Percentiles rank a stretch among this genome's conserved stretches.
phyloP scores from a whole-genome alignment of 2,888 invertebrate species.

The Cyrtodaria siliqua region DNA sequence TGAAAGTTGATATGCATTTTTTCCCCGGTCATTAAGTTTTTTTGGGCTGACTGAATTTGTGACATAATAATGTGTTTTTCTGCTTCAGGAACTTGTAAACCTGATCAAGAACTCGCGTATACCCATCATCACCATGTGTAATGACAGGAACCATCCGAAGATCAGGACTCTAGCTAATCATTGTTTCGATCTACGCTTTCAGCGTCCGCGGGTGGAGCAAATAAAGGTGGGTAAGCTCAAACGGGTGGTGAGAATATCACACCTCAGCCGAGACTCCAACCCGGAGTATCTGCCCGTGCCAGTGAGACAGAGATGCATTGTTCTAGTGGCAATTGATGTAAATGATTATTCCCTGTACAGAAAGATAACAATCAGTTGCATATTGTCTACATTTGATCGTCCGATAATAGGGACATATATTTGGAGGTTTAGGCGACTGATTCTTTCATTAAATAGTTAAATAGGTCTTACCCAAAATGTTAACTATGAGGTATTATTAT shows the following conservation, averaged over 20 bases:
- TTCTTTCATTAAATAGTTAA: not conserved
- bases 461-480: not conserved
- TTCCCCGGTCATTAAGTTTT: too few relatives aligned
- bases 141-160: slow-evolving; percentile 95
- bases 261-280: too few relatives aligned
- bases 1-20: too few relatives aligned
- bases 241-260: too few relatives aligned
- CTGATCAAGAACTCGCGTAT: slow-evolving; percentile 93
- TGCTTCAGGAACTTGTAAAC: slow-evolving; percentile 95
- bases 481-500: not conserved
- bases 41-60: too few relatives aligned
- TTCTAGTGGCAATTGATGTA: not conserved
- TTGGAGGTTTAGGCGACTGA: too few relatives aligned
- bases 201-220: slow-evolving; percentile 94
- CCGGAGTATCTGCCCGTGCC: too few relatives aligned
- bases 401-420: too few relatives aligned
- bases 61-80: too few relatives aligned
- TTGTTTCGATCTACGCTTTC: slow-evolving; percentile 96
- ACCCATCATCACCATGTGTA: slow-evolving; percentile 94
- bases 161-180: slow-evolving; percentile 97
- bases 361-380: too few relatives aligned
- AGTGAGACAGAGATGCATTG: not conserved
- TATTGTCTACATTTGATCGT: too few relatives aligned
- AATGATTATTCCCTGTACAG: not conserved
- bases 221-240: slow-evolving; percentile 93